phyloP scores from a whole-genome alignment of 2,888 invertebrate species.

The Tenthredo distinguenda region DNA sequence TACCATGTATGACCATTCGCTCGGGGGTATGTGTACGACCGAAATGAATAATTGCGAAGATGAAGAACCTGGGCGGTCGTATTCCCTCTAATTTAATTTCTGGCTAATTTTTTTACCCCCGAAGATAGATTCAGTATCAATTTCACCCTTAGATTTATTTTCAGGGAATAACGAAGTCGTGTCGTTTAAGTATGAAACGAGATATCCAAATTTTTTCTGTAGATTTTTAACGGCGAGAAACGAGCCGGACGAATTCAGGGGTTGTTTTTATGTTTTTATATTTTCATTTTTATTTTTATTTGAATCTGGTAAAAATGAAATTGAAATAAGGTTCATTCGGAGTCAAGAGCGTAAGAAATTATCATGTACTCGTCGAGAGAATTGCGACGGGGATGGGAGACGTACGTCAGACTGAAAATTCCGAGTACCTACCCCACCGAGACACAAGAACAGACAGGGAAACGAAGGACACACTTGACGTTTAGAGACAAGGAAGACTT shows the following conservation, averaged over 20 bases:
- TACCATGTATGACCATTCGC: neutral
- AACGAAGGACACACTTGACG: neutral
- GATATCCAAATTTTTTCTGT: neutral
- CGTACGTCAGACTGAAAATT: neutral
- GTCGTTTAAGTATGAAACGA: neutral
- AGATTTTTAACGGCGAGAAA: neutral
- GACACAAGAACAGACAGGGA: slow-evolving; percentile 6
- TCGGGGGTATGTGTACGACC: neutral
- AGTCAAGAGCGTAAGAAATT: slow-evolving; percentile 4
- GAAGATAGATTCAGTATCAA: neutral
- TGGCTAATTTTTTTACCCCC: neutral
- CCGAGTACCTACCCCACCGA: neutral
- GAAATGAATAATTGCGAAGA: neutral
- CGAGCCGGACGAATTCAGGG: neutral
- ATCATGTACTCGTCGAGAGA: neutral
- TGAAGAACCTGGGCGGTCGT: neutral
- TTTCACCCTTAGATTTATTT: neutral
- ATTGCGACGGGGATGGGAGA: neutral
- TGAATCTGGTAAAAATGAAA: neutral
- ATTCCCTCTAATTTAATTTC: neutral
- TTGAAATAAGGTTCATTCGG: neutral
- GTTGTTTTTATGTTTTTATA: neutral
- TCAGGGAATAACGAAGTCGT: neutral
- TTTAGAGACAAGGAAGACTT: neutral
- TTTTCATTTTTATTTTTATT: neutral